Conservation (phyloP, 2,113 vertebrate species). For the Chaetorhynchus papuensis region DNA sequence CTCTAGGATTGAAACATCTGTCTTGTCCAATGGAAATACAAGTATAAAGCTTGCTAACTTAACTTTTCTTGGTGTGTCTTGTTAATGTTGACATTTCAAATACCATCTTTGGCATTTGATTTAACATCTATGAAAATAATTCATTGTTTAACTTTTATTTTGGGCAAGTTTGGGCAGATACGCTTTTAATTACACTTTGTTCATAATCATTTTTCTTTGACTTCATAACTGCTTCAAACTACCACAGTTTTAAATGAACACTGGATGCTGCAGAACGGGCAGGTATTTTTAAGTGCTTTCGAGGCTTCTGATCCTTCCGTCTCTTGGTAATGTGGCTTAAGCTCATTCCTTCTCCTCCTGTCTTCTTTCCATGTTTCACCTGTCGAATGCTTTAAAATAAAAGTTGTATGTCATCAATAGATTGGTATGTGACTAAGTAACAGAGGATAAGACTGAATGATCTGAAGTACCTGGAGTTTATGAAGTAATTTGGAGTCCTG, state of each 20-base stretch:
- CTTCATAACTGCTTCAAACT: not conserved
- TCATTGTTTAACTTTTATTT: not conserved
- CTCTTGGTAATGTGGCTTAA: not conserved
- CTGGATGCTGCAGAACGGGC: not conserved
- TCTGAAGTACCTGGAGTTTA: not conserved
- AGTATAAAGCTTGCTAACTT: not conserved
- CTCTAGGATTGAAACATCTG: not conserved
- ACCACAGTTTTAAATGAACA: not conserved
- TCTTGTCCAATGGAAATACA: not conserved
- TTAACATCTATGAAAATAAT: not conserved
- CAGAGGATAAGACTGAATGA: not conserved
- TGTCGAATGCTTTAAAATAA: not conserved
- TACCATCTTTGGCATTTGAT: not conserved
- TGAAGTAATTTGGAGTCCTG: not conserved
- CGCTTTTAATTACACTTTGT: not conserved
- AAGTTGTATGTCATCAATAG: not conserved
- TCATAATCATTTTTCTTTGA: not conserved
- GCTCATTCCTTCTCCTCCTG: not conserved
- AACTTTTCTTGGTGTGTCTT: not conserved
- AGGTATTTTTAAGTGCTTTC: not conserved
- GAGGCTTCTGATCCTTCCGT: not conserved
- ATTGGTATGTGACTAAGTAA: not conserved
- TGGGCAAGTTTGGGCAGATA: slow-evolving; percentile 12
- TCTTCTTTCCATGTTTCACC: not conserved
- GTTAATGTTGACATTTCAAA: not conserved